Evolutionary conservation across 2,888 invertebrate genomes (phyloP).

Genomic region (Embidobia sp.): DNA sequence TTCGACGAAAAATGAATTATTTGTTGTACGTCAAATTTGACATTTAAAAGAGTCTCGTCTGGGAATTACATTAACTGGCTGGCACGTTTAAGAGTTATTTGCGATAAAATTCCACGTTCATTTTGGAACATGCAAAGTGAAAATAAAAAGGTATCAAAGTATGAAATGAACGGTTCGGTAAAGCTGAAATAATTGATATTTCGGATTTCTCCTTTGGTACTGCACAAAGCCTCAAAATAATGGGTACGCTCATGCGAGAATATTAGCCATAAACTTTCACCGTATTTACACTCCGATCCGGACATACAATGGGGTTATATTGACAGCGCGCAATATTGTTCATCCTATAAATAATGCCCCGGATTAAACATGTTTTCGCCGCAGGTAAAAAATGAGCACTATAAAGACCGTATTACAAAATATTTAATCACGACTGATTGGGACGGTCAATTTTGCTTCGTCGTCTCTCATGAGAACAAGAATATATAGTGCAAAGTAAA

Average conservation of each 20-base stretch:
- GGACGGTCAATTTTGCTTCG: constrained; percentile 19
- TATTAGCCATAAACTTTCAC: constrained; percentile 62
- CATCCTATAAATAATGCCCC: constrained; percentile 42
- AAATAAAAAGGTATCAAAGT: constrained; percentile 34
- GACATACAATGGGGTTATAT: constrained; percentile 50
- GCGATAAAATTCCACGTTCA: constrained; percentile 8
- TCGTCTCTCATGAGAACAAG: not conserved
- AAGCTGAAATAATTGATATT: constrained; percentile 54
- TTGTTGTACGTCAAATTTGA: constrained; percentile 1
- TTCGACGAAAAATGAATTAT: too few relatives aligned
- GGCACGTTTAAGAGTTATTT: not conserved
- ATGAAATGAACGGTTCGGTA: constrained; percentile 29
- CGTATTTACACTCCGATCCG: constrained; percentile 51
- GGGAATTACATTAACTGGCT: not conserved
- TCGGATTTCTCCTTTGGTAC: constrained; percentile 51
- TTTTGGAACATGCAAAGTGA: constrained; percentile 24
- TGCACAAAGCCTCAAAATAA: constrained; percentile 54
- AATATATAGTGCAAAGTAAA: too few relatives aligned
- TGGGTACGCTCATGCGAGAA: constrained; percentile 51
- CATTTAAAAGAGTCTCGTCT: not conserved
- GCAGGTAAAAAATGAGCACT: constrained; percentile 3
- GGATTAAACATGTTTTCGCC: constrained; percentile 35
- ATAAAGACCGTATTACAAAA: constrained; percentile 1
- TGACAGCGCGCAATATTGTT: constrained; percentile 52
- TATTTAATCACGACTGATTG: constrained; percentile 27